These are phyloP conservation scores for Aleiodes alternator DNA, from an alignment of 2,888 invertebrate genomes.

Conservation along the genomic window DNA sequence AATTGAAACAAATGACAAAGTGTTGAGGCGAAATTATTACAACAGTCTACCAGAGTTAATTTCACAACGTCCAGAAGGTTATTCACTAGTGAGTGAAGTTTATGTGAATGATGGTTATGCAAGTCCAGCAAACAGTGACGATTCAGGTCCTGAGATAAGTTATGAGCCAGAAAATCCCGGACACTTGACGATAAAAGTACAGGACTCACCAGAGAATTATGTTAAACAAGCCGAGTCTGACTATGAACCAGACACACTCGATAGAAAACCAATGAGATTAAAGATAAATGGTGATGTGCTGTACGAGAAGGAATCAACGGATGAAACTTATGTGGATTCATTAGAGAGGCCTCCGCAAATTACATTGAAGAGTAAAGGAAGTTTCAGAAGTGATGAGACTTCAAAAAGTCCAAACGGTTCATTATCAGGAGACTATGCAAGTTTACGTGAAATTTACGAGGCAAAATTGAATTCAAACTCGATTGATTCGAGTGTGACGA, in stretches of 20 bases:
- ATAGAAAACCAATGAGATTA: constrained; percentile 83
- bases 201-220: constrained; percentile 87
- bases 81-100: constrained; percentile 86
- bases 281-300: constrained; percentile 71
- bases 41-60: constrained; percentile 77
- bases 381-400: constrained; percentile 80
- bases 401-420: constrained; percentile 70
- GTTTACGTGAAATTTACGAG: constrained; percentile 86
- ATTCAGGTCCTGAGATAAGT: constrained; percentile 77
- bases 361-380: constrained; percentile 82
- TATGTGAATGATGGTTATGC: constrained; percentile 86
- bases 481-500: constrained; percentile 52
- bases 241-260: constrained; percentile 91
- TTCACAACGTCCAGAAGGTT: constrained; percentile 77
- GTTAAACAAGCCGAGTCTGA: constrained; percentile 86
- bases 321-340: constrained; percentile 77
- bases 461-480: constrained; percentile 71
- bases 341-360: constrained; percentile 79
- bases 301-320: constrained; percentile 72
- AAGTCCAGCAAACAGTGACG: constrained; percentile 76
- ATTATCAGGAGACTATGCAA: constrained; percentile 79
- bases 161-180: constrained; percentile 83
- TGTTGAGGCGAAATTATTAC: constrained; percentile 58
- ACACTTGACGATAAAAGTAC: constrained; percentile 89
- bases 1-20: constrained; percentile 55